Conservation (phyloP, 2,113 vertebrate genomes). For the Saccopteryx leptura region DNA sequence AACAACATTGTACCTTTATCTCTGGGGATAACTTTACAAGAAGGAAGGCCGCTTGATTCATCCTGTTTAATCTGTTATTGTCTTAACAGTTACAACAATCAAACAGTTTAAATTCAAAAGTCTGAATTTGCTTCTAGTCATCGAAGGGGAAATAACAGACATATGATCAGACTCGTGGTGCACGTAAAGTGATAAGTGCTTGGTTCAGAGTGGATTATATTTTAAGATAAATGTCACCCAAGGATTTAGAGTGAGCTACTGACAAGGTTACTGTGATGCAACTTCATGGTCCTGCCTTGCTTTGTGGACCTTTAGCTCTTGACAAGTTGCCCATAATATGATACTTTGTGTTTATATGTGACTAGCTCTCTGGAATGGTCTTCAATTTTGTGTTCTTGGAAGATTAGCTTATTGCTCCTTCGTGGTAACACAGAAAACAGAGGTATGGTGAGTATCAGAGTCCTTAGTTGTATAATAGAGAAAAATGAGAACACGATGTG, state of each 20-base stretch:
- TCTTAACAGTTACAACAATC: slow-evolving; percentile 80
- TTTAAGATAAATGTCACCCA: slow-evolving; percentile 50
- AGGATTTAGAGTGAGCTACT: slow-evolving; percentile 30
- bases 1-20: slow-evolving; percentile 88
- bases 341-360: neutral
- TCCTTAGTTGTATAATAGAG: neutral
- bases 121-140: slow-evolving; percentile 34
- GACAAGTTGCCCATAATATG: neutral
- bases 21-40: slow-evolving; percentile 90
- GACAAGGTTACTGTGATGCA: slow-evolving; percentile 8
- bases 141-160: slow-evolving; percentile 16
- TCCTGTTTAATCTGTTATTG: slow-evolving; percentile 88
- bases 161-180: neutral
- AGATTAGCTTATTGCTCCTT: neutral
- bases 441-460: neutral
- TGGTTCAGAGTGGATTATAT: slow-evolving; percentile 37
- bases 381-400: slow-evolving; percentile 50
- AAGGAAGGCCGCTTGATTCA: slow-evolving; percentile 86
- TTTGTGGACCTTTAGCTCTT: slow-evolving; percentile 24
- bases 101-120: slow-evolving; percentile 68
- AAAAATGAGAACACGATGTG: neutral
- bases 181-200: slow-evolving; percentile 44
- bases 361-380: slow-evolving; percentile 30
- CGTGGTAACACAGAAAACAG: neutral
- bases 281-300: slow-evolving; percentile 48